phyloP scores from a whole-genome alignment of 92 coral and sea anemone species.

The Bergia sp. region DNA sequence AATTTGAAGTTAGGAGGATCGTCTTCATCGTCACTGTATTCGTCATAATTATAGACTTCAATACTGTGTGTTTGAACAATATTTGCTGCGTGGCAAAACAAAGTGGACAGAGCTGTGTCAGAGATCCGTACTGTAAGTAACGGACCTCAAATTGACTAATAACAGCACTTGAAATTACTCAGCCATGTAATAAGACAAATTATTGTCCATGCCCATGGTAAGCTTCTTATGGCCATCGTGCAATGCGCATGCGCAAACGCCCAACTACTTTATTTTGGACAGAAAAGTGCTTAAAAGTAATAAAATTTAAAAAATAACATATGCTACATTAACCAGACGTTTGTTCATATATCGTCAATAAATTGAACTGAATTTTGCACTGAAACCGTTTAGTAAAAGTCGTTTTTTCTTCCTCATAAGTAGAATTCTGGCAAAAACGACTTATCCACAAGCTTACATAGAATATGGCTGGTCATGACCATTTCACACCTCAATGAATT shows the following conservation, averaged over 20 bases:
- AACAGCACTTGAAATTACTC: too few species aligned
- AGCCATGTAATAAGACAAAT: too few species aligned
- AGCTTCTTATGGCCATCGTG: not conserved
- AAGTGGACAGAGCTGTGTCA: too few species aligned
- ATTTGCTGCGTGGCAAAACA: too few species aligned
- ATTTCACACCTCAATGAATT: not conserved
- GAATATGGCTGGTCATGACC: conserved; percentile 21
- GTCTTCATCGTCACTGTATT: too few species aligned
- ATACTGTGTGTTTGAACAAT: too few species aligned
- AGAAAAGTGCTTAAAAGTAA: not conserved
- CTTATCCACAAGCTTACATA: not conserved
- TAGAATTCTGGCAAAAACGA: not conserved
- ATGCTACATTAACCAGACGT: too few species aligned
- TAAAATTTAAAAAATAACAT: not conserved
- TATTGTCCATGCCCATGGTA: not conserved
- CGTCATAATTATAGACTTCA: too few species aligned
- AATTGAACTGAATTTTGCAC: not conserved
- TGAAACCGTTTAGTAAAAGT: conserved; percentile 1
- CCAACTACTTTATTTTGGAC: not conserved
- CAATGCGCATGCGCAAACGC: conserved; percentile 10
- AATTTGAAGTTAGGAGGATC: too few species aligned
- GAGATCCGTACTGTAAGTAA: too few species aligned
- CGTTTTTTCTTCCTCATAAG: conserved; percentile 1
- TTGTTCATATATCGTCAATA: too few species aligned
- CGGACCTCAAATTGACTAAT: too few species aligned